A percentile compares a stretch with the other conserved stretches of the same genome.
Conservation (phyloP, 1,140 invertebrate species). For the Lepidostoma basale region DNA sequence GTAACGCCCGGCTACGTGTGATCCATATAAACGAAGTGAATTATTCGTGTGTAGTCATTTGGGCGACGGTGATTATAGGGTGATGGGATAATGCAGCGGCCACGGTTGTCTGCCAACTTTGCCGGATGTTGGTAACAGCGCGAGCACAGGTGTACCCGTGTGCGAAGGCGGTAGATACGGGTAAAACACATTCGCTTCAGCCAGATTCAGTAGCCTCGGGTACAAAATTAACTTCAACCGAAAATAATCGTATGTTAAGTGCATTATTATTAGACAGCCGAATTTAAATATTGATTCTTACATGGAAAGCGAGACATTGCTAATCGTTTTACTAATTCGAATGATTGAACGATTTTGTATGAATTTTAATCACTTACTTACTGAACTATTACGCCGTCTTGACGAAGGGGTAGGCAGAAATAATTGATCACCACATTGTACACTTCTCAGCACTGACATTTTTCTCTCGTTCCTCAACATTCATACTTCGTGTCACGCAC, state of each 20-base stretch:
- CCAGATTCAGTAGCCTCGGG: background rate
- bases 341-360: background rate
- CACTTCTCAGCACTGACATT: too few species aligned
- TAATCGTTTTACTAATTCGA: background rate
- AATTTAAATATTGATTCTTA: slow-evolving; percentile 5
- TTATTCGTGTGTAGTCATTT: background rate
- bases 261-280: background rate
- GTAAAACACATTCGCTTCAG: too few species aligned
- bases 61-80: background rate
- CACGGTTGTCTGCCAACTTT: too few species aligned
- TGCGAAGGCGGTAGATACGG: background rate
- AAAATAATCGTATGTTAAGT: background rate
- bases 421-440: too few species aligned
- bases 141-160: background rate
- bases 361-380: too few species aligned
- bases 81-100: background rate
- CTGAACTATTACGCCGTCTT: too few species aligned
- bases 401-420: too few species aligned
- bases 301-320: background rate
- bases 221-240: background rate
- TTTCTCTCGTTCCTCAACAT: too few species aligned
- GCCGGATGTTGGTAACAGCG: slow-evolving; percentile 8
- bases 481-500: too few species aligned
- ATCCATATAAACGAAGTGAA: background rate
- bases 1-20: background rate